Conservation (phyloP, 2,888 invertebrate species). For the Aspidiotus rigidus region DNA sequence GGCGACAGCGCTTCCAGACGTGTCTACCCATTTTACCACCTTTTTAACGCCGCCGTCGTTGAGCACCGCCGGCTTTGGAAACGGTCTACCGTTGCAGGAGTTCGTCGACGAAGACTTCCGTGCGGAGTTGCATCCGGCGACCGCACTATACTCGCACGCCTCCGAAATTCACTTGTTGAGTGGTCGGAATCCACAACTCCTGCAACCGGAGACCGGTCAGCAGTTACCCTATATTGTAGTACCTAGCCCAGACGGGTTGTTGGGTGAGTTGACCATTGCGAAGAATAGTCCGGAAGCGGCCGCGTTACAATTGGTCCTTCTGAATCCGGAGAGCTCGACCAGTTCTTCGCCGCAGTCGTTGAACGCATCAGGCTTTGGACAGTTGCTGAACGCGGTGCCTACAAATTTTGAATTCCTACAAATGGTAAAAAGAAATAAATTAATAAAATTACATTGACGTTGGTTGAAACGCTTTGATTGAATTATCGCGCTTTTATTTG, state of each 20-base stretch:
- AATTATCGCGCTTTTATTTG: too few species aligned
- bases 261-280: slow-evolving; percentile 10
- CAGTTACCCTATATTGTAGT: slow-evolving; percentile 23
- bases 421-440: slow-evolving; percentile 24
- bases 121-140: slow-evolving; percentile 12
- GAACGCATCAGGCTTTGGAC: slow-evolving; percentile 21
- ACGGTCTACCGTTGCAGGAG: slow-evolving; percentile 16
- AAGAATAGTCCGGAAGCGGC: slow-evolving; percentile 22
- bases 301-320: slow-evolving; percentile 16
- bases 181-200: slow-evolving; percentile 13
- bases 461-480: background rate
- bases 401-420: slow-evolving; percentile 26
- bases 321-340: slow-evolving; percentile 19
- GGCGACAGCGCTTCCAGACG: background rate
- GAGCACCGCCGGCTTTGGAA: background rate
- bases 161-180: slow-evolving; percentile 19
- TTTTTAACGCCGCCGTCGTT: background rate
- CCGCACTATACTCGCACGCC: slow-evolving; percentile 15
- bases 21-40: background rate
- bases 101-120: slow-evolving; percentile 13
- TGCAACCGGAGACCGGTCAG: slow-evolving; percentile 9
- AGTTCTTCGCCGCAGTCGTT: slow-evolving; percentile 17
- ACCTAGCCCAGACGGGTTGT: slow-evolving; percentile 9
- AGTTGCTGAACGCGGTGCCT: slow-evolving; percentile 27
- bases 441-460: background rate